A percentile compares a stretch with the other conserved stretches of the same genome.
phyloP scores from a whole-genome alignment of 2,113 vertebrate genomes.

The Paramormyrops kingsleyae region DNA sequence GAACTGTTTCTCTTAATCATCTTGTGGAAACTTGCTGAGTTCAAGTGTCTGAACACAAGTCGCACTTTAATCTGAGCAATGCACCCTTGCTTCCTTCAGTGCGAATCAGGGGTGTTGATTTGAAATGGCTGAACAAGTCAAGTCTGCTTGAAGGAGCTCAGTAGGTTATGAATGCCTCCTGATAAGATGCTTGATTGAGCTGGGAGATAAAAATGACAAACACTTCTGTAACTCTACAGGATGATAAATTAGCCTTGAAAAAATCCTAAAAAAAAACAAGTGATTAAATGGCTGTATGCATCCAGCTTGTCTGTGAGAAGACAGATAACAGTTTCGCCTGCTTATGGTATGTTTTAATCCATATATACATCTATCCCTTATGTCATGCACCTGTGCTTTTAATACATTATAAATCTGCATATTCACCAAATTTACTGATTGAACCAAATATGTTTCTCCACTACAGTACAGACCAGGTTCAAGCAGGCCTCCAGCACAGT shows the following conservation, averaged over 20 bases:
- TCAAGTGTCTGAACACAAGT: neutral
- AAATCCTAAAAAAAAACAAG: neutral
- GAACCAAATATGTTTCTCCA: neutral
- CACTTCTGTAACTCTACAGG: neutral
- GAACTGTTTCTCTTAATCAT: neutral
- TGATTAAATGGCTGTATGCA: neutral
- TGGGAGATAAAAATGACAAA: neutral
- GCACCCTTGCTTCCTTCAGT: neutral
- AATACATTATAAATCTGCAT: slow-evolving; percentile 3
- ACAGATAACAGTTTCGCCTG: neutral
- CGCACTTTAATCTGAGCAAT: neutral
- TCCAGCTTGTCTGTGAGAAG: neutral
- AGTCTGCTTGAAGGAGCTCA: neutral
- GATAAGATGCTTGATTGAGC: slow-evolving; percentile 8
- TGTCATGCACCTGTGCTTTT: neutral
- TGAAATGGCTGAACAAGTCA: neutral
- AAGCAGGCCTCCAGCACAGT: neutral
- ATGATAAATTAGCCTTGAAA: neutral
- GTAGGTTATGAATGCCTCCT: neutral
- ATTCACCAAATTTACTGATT: slow-evolving; percentile 5
- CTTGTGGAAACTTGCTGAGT: neutral
- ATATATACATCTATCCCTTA: neutral
- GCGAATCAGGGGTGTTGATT: neutral
- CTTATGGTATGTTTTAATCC: neutral
- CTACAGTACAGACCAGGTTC: neutral